Base-by-base conservation (phyloP, 2,113 vertebrate genomes). In the Strix aluco region DNA sequence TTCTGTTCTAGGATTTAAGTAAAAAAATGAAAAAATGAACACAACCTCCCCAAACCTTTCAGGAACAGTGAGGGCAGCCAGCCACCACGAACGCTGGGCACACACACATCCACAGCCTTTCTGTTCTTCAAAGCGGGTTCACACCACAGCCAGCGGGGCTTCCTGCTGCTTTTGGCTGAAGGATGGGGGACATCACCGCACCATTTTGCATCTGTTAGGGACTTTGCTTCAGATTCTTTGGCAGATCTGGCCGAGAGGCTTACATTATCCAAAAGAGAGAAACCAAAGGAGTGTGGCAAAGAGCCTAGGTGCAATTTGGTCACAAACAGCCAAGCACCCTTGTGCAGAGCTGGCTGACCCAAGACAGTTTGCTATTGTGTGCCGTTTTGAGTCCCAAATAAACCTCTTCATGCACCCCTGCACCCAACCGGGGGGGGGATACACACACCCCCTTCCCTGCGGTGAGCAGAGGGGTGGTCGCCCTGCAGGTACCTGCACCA, bases 41-140 rank as follows among this genome's bases (percentile, higher is more conserved):
- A 18, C 36, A 67, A 9, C 21, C 13, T 34, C 54, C 26, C 46
- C 15, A 36, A 19, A 30, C 9, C 40, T 47, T 55, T 13, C 47
- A 38, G 57, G 47, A 81, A 13, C 8, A 47, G 30, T 0, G 0
- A 58, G 42, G 36, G 44, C 83, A 77, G 44, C 11, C 44, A 49
- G 70, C 34, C 12, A 44, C 38, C 55, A 20, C 0, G 0, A 57
- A 32, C 12, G 12, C 17, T 17, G 1, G 5, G 36, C 34, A 46
- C 30, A 65, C 23, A 27, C 46, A 13, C 9, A 6, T 23, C 9
- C 25, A 2, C 49, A 65, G 67, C 57, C 55, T 58, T 80, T 49
- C 40, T 51, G 0, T 4, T 63, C 71, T 40, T 49, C 73, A 27
- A 27, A 80, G 79, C 3, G 1, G 57, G 49, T 30, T 70, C 62